phyloP scores from a whole-genome alignment of 2,797 vertebrate species.

The Clarias fuscus region DNA sequence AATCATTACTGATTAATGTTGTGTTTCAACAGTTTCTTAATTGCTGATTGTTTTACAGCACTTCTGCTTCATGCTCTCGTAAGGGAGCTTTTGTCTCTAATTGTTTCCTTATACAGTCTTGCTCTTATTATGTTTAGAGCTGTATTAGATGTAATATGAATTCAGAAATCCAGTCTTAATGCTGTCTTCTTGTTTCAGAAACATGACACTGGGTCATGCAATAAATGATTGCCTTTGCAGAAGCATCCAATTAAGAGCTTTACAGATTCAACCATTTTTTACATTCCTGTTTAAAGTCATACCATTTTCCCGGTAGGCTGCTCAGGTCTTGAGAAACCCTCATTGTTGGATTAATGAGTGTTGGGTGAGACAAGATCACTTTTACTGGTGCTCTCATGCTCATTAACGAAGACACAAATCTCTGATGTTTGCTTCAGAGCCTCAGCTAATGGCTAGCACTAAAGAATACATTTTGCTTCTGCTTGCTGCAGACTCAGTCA shows the following conservation, averaged over 20 bases:
- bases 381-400: slow-evolving; percentile 63
- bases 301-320: slow-evolving; percentile 24
- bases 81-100: slow-evolving; percentile 24
- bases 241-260: slow-evolving; percentile 48
- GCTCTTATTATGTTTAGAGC: slow-evolving; percentile 1
- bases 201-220: slow-evolving; percentile 19
- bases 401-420: slow-evolving; percentile 68
- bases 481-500: slow-evolving; percentile 31
- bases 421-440: slow-evolving; percentile 70
- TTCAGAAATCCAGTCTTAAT: slow-evolving; percentile 7
- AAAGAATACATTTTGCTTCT: slow-evolving; percentile 41
- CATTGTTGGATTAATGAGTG: slow-evolving; percentile 69
- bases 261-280: slow-evolving; percentile 40
- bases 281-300: slow-evolving; percentile 40
- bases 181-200: slow-evolving; percentile 6
- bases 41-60: neutral
- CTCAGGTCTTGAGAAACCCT: slow-evolving; percentile 45
- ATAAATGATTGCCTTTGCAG: slow-evolving; percentile 28
- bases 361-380: slow-evolving; percentile 67
- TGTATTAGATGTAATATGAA: slow-evolving; percentile 15
- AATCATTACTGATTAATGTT: neutral
- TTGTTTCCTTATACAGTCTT: slow-evolving; percentile 4
- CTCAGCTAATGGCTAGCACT: slow-evolving; percentile 65
- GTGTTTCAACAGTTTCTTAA: neutral
- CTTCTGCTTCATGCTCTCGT: neutral